A percentile compares a stretch with the other conserved stretches of the same genome.
phyloP scores from a whole-genome alignment of 2,113 vertebrate genomes.

The Myanophis thanlyinensis region DNA sequence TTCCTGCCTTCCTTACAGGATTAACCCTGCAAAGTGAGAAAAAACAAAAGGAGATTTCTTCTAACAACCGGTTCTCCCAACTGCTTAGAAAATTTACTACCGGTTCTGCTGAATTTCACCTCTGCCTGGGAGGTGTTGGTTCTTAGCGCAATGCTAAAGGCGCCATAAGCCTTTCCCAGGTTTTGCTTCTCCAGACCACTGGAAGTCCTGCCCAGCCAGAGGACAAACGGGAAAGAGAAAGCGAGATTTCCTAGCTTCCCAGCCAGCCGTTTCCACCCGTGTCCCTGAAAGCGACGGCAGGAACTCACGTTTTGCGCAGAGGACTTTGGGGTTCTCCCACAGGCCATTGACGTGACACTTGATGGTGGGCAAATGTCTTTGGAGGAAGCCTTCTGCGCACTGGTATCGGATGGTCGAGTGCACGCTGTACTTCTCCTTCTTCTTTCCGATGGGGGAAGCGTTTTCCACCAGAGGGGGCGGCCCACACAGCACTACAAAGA shows the following conservation, averaged over 20 bases:
- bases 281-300: background rate
- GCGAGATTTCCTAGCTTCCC: background rate
- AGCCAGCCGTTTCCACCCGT: background rate
- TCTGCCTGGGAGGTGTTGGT: background rate
- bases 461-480: conserved; percentile 85
- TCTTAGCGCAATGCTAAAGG: background rate
- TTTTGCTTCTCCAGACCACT: background rate
- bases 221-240: background rate
- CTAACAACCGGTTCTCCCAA: too few species aligned
- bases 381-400: conserved; percentile 85
- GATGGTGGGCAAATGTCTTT: conserved; percentile 85
- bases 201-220: background rate
- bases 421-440: conserved; percentile 85
- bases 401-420: conserved; percentile 90
- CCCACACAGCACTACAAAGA: conserved; percentile 82
- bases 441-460: conserved; percentile 81
- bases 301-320: conserved; percentile 92
- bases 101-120: too few species aligned
- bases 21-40: too few species aligned
- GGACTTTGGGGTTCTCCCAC: conserved; percentile 91
- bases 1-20: too few species aligned
- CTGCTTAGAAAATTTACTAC: too few species aligned
- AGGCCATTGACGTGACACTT: conserved; percentile 89
- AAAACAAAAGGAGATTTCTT: too few species aligned
- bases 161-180: background rate